These are phyloP conservation scores for Merodon equestris DNA, from an alignment of 2,888 invertebrate genomes.

Conservation along the genomic window DNA sequence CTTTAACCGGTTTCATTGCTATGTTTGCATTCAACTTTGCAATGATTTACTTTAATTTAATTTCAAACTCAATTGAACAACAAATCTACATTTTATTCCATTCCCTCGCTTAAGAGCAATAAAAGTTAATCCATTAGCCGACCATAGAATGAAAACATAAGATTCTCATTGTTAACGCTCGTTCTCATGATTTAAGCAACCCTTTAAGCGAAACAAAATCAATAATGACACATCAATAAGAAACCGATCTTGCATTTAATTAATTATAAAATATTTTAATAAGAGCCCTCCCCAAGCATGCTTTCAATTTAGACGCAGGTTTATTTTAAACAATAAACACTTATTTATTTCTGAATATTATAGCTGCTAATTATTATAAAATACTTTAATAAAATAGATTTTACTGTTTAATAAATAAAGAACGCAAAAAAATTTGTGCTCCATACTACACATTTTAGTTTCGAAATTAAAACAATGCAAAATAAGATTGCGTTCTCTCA, in stretches of 20 bases:
- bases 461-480: constrained; percentile 11
- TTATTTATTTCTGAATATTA: constrained; percentile 26
- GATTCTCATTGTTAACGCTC: constrained; percentile 35
- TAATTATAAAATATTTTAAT: constrained; percentile 44
- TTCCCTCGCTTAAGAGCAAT: constrained; percentile 36
- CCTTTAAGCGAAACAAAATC: constrained; percentile 7
- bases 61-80: constrained; percentile 20
- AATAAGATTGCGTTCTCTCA: neutral
- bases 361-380: neutral
- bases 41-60: neutral
- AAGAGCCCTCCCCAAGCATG: constrained; percentile 78
- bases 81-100: constrained; percentile 25
- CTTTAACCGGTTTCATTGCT: neutral
- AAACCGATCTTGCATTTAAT: constrained; percentile 25
- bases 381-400: neutral
- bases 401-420: constrained; percentile 19
- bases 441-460: neutral
- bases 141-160: constrained; percentile 31
- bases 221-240: constrained; percentile 13
- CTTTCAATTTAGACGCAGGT: constrained; percentile 68
- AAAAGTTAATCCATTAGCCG: constrained; percentile 18
- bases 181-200: constrained; percentile 22
- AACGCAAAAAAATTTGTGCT: no score
- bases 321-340: constrained; percentile 22
- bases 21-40: no score